Conservation (phyloP, 2,888 invertebrate species). For the Acronicta psi region DNA sequence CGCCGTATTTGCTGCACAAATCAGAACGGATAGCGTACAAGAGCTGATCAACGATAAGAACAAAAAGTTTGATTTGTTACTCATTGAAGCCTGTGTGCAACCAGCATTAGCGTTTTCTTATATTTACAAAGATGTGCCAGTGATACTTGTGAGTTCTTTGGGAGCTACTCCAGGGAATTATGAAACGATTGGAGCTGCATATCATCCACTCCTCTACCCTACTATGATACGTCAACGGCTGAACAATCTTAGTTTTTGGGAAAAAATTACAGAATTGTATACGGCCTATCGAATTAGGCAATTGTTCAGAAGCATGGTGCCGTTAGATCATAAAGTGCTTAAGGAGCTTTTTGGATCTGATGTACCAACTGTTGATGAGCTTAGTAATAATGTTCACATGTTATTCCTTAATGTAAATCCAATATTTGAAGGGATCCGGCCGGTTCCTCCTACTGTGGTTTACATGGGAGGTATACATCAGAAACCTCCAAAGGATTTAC, state of each 20-base stretch:
- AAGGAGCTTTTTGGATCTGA: constrained; percentile 50
- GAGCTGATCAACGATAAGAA: constrained; percentile 52
- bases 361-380: constrained; percentile 48
- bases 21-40: constrained; percentile 48
- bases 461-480: constrained; percentile 64
- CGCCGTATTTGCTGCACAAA: constrained; percentile 27
- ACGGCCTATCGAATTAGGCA: constrained; percentile 29
- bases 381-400: constrained; percentile 62
- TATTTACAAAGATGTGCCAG: constrained; percentile 54
- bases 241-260: constrained; percentile 58
- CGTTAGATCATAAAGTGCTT: constrained; percentile 38
- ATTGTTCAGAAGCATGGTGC: constrained; percentile 4
- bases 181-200: constrained; percentile 58
- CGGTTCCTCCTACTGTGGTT: constrained; percentile 62
- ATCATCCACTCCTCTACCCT: constrained; percentile 64
- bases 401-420: constrained; percentile 62
- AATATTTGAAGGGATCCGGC: constrained; percentile 61
- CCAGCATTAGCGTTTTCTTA: constrained; percentile 48
- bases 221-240: constrained; percentile 39
- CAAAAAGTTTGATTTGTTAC: constrained; percentile 55
- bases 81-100: constrained; percentile 55
- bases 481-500: constrained; percentile 54
- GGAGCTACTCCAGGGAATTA: constrained; percentile 49
- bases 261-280: constrained; percentile 59
- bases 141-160: constrained; percentile 66